phyloP scores from a whole-genome alignment of 2,888 invertebrate species.

The Macrophya alboannulata region DNA sequence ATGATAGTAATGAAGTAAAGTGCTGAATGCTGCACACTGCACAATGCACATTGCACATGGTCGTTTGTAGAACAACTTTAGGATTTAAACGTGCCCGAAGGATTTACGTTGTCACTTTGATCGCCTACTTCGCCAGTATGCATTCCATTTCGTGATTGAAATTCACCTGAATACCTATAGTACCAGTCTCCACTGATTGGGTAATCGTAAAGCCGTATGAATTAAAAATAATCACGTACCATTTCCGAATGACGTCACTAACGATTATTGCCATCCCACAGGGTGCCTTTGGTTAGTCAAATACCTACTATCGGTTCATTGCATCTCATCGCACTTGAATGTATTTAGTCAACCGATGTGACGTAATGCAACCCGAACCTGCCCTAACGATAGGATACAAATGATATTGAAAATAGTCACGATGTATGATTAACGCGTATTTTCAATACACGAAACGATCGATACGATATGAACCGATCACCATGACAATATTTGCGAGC shows the following conservation, averaged over 20 bases:
- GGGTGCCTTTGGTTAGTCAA: conserved; percentile 17
- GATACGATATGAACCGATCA: neutral
- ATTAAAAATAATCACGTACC: conserved; percentile 21
- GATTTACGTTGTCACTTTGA: neutral
- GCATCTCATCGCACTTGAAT: neutral
- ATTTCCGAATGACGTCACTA: conserved; percentile 30
- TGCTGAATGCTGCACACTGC: neutral
- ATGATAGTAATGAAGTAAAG: conserved; percentile 11
- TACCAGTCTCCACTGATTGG: neutral
- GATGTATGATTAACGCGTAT: neutral
- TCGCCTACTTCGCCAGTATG: neutral
- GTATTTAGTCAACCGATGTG: neutral
- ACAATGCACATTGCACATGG: neutral
- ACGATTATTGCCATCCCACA: neutral
- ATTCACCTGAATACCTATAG: neutral
- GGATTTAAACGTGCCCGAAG: neutral
- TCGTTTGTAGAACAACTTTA: neutral
- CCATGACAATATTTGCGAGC: neutral
- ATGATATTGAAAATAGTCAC: neutral
- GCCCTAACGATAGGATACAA: neutral
- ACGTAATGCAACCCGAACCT: neutral
- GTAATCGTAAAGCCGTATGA: neutral
- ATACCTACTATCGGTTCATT: conserved; percentile 6
- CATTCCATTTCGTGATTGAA: conserved; percentile 26
- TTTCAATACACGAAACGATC: neutral